Conservation (phyloP, 2,888 invertebrate species). For the Colostygia pectinataria region DNA sequence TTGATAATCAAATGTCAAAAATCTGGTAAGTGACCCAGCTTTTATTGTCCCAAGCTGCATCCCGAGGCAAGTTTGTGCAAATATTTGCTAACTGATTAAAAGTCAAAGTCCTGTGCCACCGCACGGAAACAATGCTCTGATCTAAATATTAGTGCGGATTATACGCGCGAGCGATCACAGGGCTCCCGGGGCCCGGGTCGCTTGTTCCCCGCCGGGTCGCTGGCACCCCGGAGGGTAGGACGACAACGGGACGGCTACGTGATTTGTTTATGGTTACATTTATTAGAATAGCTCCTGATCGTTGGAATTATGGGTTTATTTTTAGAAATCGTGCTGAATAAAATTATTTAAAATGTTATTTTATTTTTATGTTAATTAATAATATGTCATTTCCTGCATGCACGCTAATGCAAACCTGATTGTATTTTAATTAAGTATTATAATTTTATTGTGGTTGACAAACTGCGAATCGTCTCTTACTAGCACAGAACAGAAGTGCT, state of each 20-base stretch:
- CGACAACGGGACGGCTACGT: constrained; percentile 25
- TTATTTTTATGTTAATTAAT: background rate
- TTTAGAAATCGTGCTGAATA: too few species aligned
- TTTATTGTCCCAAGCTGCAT: background rate
- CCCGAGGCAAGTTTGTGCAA: constrained; percentile 40
- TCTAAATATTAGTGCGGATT: constrained; percentile 76
- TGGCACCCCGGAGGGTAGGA: constrained; percentile 18
- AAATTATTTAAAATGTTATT: background rate
- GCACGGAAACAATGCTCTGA: constrained; percentile 50
- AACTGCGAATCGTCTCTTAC: too few species aligned
- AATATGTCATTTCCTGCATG: too few species aligned
- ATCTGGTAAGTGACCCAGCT: background rate
- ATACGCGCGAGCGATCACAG: constrained; percentile 72
- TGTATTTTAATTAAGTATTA: too few species aligned
- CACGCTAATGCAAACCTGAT: too few species aligned
- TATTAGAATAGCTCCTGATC: constrained; percentile 17
- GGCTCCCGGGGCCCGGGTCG: constrained; percentile 30
- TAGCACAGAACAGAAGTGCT: too few species aligned
- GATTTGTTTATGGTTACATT: constrained; percentile 25
- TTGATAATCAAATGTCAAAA: too few species aligned
- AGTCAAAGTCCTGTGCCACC: constrained; percentile 56
- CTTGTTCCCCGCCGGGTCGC: constrained; percentile 33
- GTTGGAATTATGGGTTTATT: too few species aligned
- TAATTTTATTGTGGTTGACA: background rate
- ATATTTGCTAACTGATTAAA: constrained; percentile 80